Evolutionary conservation across 1,140 invertebrate species (phyloP).

Genomic region (Panagrolaimus sp.): DNA sequence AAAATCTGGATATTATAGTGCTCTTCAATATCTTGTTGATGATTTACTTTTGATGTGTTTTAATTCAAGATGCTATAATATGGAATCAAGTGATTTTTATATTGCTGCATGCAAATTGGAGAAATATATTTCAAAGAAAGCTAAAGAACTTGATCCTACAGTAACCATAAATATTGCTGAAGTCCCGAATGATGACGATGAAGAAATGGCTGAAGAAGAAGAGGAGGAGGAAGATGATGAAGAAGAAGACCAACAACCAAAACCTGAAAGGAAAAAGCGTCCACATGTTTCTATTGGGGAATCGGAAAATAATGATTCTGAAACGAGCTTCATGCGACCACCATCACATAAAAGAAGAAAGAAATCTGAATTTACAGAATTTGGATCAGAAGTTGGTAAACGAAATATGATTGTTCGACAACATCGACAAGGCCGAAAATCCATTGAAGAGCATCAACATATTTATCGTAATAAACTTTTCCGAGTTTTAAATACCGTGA

Average conservation of each 20-base stretch:
- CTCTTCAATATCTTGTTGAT: constrained; percentile 34
- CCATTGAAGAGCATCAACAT: constrained; percentile 44
- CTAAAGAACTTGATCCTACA: constrained; percentile 32
- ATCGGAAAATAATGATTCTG: constrained; percentile 20
- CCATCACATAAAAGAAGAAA: neutral
- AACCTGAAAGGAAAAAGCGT: neutral
- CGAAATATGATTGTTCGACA: constrained; percentile 20
- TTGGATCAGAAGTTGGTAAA: constrained; percentile 6
- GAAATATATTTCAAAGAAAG: constrained; percentile 41
- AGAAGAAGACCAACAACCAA: neutral
- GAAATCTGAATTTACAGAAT: neutral
- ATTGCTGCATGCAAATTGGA: constrained; percentile 41
- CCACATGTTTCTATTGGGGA: neutral
- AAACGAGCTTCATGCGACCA: neutral
- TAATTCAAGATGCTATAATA: constrained; percentile 90
- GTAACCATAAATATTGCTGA: constrained; percentile 23
- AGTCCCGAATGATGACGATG: neutral
- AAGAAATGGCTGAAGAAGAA: neutral
- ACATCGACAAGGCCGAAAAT: constrained; percentile 38
- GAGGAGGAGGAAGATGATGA: neutral
- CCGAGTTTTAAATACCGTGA: constrained; percentile 43
- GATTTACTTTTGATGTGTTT: constrained; percentile 75
- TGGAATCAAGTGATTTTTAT: constrained; percentile 78
- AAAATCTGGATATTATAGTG: constrained; percentile 63
- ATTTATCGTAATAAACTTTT: constrained; percentile 41